Evolutionary conservation across 1,140 invertebrate genomes (phyloP).

Genomic region (Neoseiulus cucumeris): DNA sequence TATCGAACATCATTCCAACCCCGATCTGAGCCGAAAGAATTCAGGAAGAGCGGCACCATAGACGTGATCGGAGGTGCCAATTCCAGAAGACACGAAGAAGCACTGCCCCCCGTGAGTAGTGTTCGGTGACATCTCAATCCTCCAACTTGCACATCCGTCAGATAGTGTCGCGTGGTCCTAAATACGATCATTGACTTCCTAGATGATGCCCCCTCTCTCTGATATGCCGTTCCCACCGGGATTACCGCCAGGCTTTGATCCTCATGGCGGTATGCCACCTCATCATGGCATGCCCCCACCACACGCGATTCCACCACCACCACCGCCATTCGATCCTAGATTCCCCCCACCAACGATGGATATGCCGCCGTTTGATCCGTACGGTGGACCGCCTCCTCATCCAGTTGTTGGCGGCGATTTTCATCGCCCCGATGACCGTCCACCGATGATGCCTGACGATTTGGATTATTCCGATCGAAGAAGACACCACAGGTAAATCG

Average conservation of each 20-base stretch:
- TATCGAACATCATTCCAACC: too few species aligned
- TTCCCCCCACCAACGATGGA: conserved; percentile 21
- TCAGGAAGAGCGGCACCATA: background rate
- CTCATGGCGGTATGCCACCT: conserved; percentile 25
- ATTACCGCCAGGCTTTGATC: conserved; percentile 29
- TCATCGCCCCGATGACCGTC: background rate
- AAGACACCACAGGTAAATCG: conserved; percentile 9
- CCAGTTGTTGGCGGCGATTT: background rate
- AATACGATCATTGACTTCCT: conserved; percentile 14
- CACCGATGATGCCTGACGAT: background rate
- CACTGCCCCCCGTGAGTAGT: background rate
- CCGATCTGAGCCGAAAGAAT: too few species aligned
- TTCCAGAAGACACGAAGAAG: background rate
- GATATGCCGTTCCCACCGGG: conserved; percentile 39
- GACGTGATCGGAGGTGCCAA: background rate
- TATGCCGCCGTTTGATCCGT: conserved; percentile 12
- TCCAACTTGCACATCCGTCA: too few species aligned
- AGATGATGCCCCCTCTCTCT: conserved; percentile 24
- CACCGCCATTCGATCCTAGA: conserved; percentile 12
- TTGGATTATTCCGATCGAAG: background rate
- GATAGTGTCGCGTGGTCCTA: conserved; percentile 17
- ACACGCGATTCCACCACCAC: background rate
- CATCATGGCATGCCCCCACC: conserved; percentile 15
- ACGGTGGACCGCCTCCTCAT: background rate
- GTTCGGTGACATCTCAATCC: conserved; percentile 30